Percentiles rank a stretch among this genome's conserved stretches.
Conservation (phyloP, 2,797 vertebrate genomes). For the Characodon lateralis region DNA sequence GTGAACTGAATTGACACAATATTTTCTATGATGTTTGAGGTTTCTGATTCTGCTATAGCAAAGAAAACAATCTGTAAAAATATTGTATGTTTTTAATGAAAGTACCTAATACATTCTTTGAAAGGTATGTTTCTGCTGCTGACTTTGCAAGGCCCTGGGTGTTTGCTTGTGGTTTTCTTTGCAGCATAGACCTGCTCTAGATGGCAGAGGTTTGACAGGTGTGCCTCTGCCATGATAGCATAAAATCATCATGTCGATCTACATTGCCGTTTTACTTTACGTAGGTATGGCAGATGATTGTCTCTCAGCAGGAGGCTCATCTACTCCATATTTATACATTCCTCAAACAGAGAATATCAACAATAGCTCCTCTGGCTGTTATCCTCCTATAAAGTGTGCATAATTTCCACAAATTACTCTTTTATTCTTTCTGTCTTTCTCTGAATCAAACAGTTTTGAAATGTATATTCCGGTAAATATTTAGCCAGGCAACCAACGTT, state of each 20-base stretch:
- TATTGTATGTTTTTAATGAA: background rate
- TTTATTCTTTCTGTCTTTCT: slow-evolving; percentile 26
- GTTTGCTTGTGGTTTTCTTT: slow-evolving; percentile 39
- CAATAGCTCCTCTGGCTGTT: background rate
- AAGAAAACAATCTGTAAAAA: background rate
- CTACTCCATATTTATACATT: slow-evolving; percentile 39
- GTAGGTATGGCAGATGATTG: slow-evolving; percentile 22
- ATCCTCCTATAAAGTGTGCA: background rate
- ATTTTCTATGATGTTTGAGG: background rate
- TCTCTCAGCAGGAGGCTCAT: slow-evolving; percentile 27
- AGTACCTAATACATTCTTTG: background rate
- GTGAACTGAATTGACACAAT: background rate
- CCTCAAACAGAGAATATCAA: slow-evolving; percentile 11
- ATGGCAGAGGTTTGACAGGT: slow-evolving; percentile 44
- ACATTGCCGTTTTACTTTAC: slow-evolving; percentile 30
- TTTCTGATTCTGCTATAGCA: background rate
- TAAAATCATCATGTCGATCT: slow-evolving; percentile 49
- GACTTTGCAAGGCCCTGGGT: slow-evolving; percentile 41
- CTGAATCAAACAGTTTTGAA: slow-evolving; percentile 18
- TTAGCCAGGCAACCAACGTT: slow-evolving; percentile 14
- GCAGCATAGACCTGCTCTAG: slow-evolving; percentile 20
- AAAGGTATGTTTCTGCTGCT: slow-evolving; percentile 48
- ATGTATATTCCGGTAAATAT: slow-evolving; percentile 19
- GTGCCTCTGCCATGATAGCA: slow-evolving; percentile 39
- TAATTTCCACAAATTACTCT: background rate